Evolutionary conservation across 2,888 invertebrate genomes (phyloP), one percentile per base, ranked within the genome.

Genomic region (Mechanitis messenoides): DNA sequence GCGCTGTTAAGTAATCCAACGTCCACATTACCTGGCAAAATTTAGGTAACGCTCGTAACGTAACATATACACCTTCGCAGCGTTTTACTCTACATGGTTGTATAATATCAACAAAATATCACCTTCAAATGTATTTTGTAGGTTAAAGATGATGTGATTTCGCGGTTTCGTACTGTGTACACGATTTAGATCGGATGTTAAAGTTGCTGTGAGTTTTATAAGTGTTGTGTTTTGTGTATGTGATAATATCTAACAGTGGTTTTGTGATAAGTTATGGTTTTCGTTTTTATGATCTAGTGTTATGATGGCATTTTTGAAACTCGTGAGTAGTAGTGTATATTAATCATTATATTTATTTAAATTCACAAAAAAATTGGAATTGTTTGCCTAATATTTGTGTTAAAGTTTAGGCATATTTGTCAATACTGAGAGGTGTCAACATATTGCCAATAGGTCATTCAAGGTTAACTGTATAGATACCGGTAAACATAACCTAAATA

Each of bases 41-140:
- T 84, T 77, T 69, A 73, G 73, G 67, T 68, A 72, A 63, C 65
- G 54, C 62, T 60, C 58, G 64, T 61, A 62, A 63, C 70, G 54
- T 68, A 73, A 65, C 68, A 65, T 70, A 69, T 63, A 70, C 72
- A 73, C 71, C 68, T 72, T 72, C 66, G 62, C 62, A 59, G 54
- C 64, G 61, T 58, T 55, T 71, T 55, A 77, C 70, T 67, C 56
- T 67, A 78, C 67, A 60, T 68, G 72, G 76, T 68, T 76, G 85
- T 65, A 71, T 87, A 77, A 87, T 87, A 90, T 87, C 89, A 90
- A 90, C 89, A 90, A 88, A 88, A 85, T 90, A 89, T 90, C 90
- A 90, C 90, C 90, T 90, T 90, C 90, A 90, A 87, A 88, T 76
- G 80, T 81, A 83, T 87, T 86, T 88, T 90, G 90, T 90, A 90